Base-by-base conservation (phyloP, 2,113 vertebrate genomes). In the Fukomys damarensis region DNA sequence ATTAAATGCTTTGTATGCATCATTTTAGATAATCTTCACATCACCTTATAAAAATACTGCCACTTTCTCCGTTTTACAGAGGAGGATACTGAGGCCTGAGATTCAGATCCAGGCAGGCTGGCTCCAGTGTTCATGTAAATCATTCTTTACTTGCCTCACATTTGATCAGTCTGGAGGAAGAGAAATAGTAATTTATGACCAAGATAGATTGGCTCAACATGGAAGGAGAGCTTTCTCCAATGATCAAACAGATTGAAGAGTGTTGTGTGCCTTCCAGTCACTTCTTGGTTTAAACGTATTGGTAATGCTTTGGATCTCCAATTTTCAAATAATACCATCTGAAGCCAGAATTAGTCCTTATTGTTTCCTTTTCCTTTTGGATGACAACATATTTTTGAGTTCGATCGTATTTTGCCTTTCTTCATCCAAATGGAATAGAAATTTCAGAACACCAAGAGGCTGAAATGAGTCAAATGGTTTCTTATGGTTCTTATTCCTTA, bases 371-470 rank as follows among this genome's bases (percentile, higher is more conserved):
- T 86, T 85, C 65, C 38, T 95, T 30, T 70, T 85, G 87, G 80
- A 87, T 46, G 76, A 32, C 77, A 94, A 54, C n/a, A 38, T 63
- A 13, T 7, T 95, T 96, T 85, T 84, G 24, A 93, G 59, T 95
- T 79, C 86, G 30, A 93, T 58, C 68, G 65, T 83, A 63, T 10
- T 28, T 89, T 63, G 52, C 61, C 80, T 86, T 79, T 96, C 93
- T 96, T 91, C 83, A 32, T 89, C 49, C 35, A 41, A 16, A 46
- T 63, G 70, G 89, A 35, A 91, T 95, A 82, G 46, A 83, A 80
- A 91, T 86, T 95, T 97, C 86, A 81, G 68, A 80, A 93, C 19
- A 97, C n/a, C 14, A 41, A 92, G n/a, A 68, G 63, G 26, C 90
- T 81, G 59, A 97, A 72, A 91, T 74, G 54, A 65, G 49, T 94